A percentile compares a stretch with the other conserved stretches of the same genome.
Conservation (phyloP, 2,888 invertebrate species). For the Tiphia femorata region DNA sequence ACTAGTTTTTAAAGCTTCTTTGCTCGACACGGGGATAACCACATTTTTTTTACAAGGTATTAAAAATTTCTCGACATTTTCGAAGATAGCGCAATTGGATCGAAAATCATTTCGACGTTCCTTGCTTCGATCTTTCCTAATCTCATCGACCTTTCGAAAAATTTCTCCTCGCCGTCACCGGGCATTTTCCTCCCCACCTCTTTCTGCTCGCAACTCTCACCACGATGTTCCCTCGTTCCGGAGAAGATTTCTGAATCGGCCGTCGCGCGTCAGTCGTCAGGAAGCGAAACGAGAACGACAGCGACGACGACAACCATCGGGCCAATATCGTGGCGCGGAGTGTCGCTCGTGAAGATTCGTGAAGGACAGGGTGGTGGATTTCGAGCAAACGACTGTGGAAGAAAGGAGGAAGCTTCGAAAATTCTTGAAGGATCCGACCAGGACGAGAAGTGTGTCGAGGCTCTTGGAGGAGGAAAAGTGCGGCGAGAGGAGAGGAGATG, state of each 20-base stretch:
- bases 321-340: neutral
- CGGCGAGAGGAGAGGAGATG: slow-evolving; percentile 21
- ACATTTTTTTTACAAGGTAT: too few relatives aligned
- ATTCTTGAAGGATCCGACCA: neutral
- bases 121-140: too few relatives aligned
- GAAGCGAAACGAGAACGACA: neutral
- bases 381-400: neutral
- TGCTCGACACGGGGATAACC: too few relatives aligned
- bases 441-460: neutral
- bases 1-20: too few relatives aligned
- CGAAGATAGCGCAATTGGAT: too few relatives aligned
- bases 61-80: too few relatives aligned
- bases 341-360: slow-evolving; percentile 14
- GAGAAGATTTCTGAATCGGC: neutral
- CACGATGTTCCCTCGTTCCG: too few relatives aligned
- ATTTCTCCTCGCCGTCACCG: too few relatives aligned
- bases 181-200: too few relatives aligned
- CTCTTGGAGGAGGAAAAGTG: neutral
- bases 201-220: too few relatives aligned
- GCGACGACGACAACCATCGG: neutral
- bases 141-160: too few relatives aligned
- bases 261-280: neutral
- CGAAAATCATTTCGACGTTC: too few relatives aligned
- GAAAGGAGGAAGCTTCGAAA: neutral
- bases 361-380: neutral